Percentiles rank a stretch among this genome's conserved stretches.
Conservation (phyloP, 1,140 invertebrate species). For the Camponotus vicinus region DNA sequence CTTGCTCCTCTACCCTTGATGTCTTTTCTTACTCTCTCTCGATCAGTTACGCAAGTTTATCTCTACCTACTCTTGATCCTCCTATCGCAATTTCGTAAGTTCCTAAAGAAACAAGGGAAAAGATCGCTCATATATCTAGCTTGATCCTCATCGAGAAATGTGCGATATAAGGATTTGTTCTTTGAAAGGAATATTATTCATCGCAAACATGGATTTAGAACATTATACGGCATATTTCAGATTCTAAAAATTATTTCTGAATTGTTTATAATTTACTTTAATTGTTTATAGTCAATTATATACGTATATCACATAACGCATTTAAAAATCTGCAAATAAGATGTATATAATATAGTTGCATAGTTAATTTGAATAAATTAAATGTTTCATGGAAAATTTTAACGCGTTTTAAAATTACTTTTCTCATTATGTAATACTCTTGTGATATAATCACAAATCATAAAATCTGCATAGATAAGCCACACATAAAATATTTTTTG, state of each 20-base stretch:
- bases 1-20: slow-evolving; percentile 7
- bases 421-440: too few species aligned
- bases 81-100: slow-evolving; percentile 21
- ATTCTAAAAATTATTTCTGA: background rate
- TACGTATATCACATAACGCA: too few species aligned
- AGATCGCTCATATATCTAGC: slow-evolving; percentile 15
- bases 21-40: slow-evolving; percentile 27
- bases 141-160: slow-evolving; percentile 28
- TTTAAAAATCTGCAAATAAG: too few species aligned
- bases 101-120: slow-evolving; percentile 28
- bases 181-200: slow-evolving; percentile 21
- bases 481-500: too few species aligned
- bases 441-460: too few species aligned
- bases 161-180: slow-evolving; percentile 25
- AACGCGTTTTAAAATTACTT: too few species aligned
- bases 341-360: too few species aligned
- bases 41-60: slow-evolving; percentile 50
- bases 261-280: too few species aligned
- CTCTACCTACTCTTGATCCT: slow-evolving; percentile 27
- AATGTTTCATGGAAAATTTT: too few species aligned
- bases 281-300: too few species aligned
- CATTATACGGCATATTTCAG: background rate
- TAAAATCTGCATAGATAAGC: too few species aligned
- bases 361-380: too few species aligned
- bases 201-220: background rate